Evolutionary conservation across 2,113 vertebrate species (phyloP).

Genomic region (Rhipidura dahli): DNA sequence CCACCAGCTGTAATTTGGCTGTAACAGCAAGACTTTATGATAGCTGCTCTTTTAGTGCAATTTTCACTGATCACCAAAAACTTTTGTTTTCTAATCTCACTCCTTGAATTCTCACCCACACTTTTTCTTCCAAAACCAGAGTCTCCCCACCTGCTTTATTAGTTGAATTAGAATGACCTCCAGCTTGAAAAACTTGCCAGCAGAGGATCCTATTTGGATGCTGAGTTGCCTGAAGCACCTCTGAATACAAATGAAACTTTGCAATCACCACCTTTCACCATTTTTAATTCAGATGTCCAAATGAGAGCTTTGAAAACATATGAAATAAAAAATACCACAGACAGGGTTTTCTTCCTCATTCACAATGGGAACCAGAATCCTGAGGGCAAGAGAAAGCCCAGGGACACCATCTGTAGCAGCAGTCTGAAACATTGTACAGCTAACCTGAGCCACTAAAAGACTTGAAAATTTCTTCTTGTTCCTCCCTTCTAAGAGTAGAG

Average conservation of each 20-base stretch:
- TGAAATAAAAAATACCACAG: background rate
- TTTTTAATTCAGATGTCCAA: background rate
- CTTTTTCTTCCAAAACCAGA: background rate
- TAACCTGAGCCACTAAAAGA: background rate
- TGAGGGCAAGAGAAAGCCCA: background rate
- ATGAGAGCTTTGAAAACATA: background rate
- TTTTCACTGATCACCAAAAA: constrained; percentile 1
- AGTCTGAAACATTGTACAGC: background rate
- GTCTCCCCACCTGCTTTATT: background rate
- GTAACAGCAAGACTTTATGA: background rate
- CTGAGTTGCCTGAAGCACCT: background rate
- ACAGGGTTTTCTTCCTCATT: background rate
- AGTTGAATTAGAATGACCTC: background rate
- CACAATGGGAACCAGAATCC: background rate
- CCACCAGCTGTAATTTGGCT: background rate
- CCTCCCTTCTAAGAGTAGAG: background rate
- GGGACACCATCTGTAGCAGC: background rate
- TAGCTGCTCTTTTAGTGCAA: constrained; percentile 32
- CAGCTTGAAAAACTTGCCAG: background rate
- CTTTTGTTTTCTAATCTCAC: background rate
- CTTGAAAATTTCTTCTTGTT: background rate
- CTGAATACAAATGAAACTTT: background rate
- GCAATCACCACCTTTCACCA: background rate
- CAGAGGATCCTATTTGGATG: background rate
- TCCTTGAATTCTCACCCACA: background rate